Base-by-base conservation (phyloP, 2,888 invertebrate species). In the Diadegma fenestrale region DNA sequence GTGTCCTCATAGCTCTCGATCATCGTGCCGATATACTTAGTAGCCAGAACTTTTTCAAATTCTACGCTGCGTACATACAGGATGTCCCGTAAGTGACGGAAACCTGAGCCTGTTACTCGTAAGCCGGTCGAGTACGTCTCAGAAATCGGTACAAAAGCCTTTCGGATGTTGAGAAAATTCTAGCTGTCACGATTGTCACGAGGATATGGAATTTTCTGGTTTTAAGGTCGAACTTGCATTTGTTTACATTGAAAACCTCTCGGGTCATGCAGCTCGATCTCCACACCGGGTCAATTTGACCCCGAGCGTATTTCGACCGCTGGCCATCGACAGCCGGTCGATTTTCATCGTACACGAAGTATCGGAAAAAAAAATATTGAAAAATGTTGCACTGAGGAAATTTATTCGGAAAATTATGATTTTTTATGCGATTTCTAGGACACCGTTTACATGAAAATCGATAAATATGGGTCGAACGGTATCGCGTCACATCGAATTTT, bases 381-480 rank as follows among this genome's bases (percentile, higher is more conserved):
- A 33, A 1, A 10, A 58, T 58, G 19, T 58, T 58, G 58, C 58
- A 68, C 19, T 43, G 17, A n/a, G 22, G 19, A 19, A 8, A 22
- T 61, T 61, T 12, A 26, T 8, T 22, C 26, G 51, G 8, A 51
- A n/a, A 51, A 19, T 17, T 10, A 8, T 10, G 8, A 51, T 51
- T 51, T 51, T 19, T 2, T 14, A 14, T 1, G 58, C 6, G 26
- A 58, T 12, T 26, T 6, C 14, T 8, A 12, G 1, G 58, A 58
- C 58, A 58, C 58, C 58, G 26, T 26, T 26, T 26, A 33, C 19
- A 33, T 33, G 33, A 14, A 72, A 33, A 22, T 41, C 37, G 0
- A 37, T 37, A 41, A 22, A 76, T 51, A 66, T 33, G n/a, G 77
- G 66, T 45, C 63, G 37, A 71, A 71, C 69, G 77, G 69, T 82